A percentile compares a stretch with the other conserved stretches of the same genome.
phyloP scores from a whole-genome alignment of 1,140 invertebrate genomes.

The Colletes gigas region DNA sequence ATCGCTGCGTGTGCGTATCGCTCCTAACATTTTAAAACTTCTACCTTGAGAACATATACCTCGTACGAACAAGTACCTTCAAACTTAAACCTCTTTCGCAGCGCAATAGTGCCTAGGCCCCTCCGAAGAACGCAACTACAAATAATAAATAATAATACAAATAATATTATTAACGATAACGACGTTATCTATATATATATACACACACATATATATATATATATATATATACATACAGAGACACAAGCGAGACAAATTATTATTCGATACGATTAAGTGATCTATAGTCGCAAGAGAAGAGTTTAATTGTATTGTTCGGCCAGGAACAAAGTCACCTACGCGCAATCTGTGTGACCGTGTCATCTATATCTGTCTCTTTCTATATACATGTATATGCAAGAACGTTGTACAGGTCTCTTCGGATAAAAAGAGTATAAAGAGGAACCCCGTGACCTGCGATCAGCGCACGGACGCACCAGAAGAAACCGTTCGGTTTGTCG shows the following conservation, averaged over 20 bases:
- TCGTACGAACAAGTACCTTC: conserved; percentile 80
- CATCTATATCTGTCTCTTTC: not conserved
- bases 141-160: conserved; percentile 48
- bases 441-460: not conserved
- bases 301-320: conserved; percentile 9
- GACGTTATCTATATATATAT: conserved; percentile 61
- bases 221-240: conserved; percentile 28
- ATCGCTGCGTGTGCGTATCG: conserved; percentile 8
- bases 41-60: conserved; percentile 79
- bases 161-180: conserved; percentile 55
- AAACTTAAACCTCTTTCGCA: conserved; percentile 76
- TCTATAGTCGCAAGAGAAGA: not conserved
- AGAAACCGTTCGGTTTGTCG: not conserved
- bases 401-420: conserved; percentile 2
- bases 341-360: not conserved
- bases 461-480: not conserved
- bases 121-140: conserved; percentile 57
- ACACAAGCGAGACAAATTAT: not conserved
- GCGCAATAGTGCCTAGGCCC: conserved; percentile 79
- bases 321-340: not conserved
- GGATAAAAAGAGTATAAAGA: not conserved
- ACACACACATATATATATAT: conserved; percentile 60
- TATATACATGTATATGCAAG: not conserved
- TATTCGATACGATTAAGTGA: not conserved
- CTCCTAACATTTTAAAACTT: conserved; percentile 53